Evolutionary conservation across 2,113 vertebrate genomes (phyloP), one percentile per base, ranked within the genome.

Genomic region (Colaptes auratus): DNA sequence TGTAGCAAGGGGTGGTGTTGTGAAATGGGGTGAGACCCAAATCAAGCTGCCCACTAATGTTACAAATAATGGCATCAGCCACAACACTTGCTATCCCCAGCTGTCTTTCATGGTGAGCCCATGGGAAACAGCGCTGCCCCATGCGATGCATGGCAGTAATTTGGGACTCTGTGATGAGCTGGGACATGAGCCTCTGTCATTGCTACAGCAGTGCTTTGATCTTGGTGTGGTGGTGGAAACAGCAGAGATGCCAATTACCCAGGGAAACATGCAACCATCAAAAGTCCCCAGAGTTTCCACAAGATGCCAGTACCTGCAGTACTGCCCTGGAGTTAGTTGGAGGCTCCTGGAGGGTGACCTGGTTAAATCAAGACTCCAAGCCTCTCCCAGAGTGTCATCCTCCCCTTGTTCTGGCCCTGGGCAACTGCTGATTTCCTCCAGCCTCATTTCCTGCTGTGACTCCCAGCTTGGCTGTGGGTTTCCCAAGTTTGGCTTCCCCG

Each of bases 81-180:
- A 1, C 9, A 0, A 39, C 30, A 14, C 13, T 44, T 10, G 8
- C 11, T 9, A 9, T 27, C 13, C 10, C 46, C 17, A 0, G 20
- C 63, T 86, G 20, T 61, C n/a, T 60, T 60, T 31, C 48, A 7
- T 3, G 3, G 33, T 5, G 46, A n/a, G 42, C n/a, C 56, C 58
- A 42, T 5, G 72, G 88, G 71, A 77, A 86, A 72, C 53, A 16
- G 48, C 20, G 0, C 15, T 16, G 10, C 72, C 15, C 30, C 8
- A 0, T 59, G 39, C 30, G 4, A 0, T 7, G 60, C 24, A 2
- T 4, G 6, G 60, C 50, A 19, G 0, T 13, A 24, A 12, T 3
- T 48, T 42, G 44, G 70, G 50, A 69, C 24, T 39, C 36, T 24
- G 5, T 2, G 13, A 77, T 66, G 44, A 35, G 36, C n/a, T 16